These are phyloP conservation scores for Geotria australis DNA, from an alignment of 2,797 vertebrate genomes.

Conservation along the genomic window DNA sequence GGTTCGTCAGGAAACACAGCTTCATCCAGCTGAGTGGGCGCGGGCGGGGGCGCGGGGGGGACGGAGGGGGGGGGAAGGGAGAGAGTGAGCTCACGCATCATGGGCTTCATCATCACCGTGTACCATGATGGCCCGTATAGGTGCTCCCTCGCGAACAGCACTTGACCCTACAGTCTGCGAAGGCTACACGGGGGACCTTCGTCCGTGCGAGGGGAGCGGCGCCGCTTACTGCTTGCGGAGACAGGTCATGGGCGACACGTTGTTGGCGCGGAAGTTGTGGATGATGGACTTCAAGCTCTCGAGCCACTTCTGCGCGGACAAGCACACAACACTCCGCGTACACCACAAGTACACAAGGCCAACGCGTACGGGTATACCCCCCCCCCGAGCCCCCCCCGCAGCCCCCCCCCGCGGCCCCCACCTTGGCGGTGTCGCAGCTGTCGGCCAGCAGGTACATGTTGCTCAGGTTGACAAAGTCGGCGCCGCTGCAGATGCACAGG, in stretches of 20 bases:
- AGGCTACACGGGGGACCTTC: no score
- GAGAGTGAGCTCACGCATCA: no score
- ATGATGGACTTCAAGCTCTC: constrained; percentile 77
- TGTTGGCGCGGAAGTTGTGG: constrained; percentile 95
- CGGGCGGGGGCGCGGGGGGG: background rate
- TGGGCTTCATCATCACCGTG: no score
- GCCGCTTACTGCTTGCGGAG: constrained; percentile 88
- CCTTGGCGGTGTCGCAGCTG: constrained; percentile 53
- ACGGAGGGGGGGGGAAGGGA: no score
- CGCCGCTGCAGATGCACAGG: constrained; percentile 75
- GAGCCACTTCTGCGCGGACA: constrained; percentile 53
- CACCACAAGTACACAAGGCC: no score
- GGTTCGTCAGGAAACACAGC: constrained; percentile 70
- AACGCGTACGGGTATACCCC: no score
- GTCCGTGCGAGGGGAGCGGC: background rate
- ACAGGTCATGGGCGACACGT: constrained; percentile 93
- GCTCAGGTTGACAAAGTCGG: constrained; percentile 85
- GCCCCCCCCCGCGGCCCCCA: constrained; percentile 7
- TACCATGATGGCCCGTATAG: no score
- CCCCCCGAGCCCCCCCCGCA: no score
- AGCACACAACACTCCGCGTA: no score
- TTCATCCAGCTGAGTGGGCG: constrained; percentile 62
- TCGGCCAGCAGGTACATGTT: constrained; percentile 87
- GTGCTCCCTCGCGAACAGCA: no score
- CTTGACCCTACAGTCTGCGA: no score